Conservation (phyloP, 2,113 vertebrate genomes). For the Alethe castanea region DNA sequence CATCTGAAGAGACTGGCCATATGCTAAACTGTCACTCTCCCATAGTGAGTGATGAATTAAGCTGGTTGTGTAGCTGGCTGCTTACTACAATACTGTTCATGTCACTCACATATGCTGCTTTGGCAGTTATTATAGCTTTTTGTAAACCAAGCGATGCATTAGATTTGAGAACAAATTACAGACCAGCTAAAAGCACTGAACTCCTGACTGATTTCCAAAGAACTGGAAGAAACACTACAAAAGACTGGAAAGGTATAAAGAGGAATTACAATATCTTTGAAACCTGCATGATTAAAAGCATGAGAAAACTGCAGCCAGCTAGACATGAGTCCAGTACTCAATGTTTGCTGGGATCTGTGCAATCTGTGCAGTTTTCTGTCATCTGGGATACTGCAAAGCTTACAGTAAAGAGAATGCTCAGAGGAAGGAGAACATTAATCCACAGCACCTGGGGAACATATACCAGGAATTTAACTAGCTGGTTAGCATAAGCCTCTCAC, state of each 20-base stretch:
- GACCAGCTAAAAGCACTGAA: neutral
- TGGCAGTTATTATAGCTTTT: neutral
- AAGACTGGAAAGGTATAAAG: neutral
- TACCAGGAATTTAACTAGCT: neutral
- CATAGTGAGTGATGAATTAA: neutral
- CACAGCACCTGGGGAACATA: neutral
- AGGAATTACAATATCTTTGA: neutral
- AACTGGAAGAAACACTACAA: neutral
- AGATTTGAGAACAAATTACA: neutral
- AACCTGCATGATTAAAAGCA: neutral
- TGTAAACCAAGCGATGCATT: neutral
- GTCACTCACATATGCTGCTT: constrained; percentile 42
- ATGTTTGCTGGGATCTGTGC: neutral
- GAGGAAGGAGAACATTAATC: neutral
- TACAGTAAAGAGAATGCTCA: neutral
- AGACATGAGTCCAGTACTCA: neutral
- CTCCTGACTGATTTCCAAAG: neutral
- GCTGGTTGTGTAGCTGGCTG: neutral
- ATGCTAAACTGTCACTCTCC: constrained; percentile 39
- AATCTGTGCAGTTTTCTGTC: neutral
- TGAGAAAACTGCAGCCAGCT: neutral
- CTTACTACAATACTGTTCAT: constrained; percentile 39
- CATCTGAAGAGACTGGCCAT: constrained; percentile 16
- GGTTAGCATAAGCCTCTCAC: neutral
- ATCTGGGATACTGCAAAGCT: neutral